A percentile compares a stretch with the other conserved stretches of the same genome.
Evolutionary conservation across 2,888 invertebrate species (phyloP).

Genomic region (Syritta pipiens): DNA sequence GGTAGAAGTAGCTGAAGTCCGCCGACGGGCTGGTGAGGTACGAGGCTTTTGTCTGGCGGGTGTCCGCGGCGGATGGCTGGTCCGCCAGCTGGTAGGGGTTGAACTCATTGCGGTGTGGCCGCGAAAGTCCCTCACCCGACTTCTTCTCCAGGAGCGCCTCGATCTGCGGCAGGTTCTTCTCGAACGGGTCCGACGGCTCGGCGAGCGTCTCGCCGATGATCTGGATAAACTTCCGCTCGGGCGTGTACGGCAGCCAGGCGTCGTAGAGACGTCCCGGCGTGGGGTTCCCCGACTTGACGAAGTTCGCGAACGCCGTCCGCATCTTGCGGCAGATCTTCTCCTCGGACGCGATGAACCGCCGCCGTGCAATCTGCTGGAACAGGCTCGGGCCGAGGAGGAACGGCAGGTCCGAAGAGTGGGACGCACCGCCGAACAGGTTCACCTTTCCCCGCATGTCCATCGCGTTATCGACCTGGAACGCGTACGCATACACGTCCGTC

Average conservation of each 20-base stretch:
- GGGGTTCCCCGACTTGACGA: conserved; percentile 82
- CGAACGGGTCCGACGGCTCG: conserved; percentile 56
- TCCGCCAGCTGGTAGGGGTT: conserved; percentile 68
- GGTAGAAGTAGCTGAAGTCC: conserved; percentile 74
- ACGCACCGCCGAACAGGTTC: conserved; percentile 81
- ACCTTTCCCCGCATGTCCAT: conserved; percentile 79
- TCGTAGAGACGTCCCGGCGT: conserved; percentile 80
- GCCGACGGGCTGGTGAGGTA: conserved; percentile 71
- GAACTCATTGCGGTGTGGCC: conserved; percentile 74
- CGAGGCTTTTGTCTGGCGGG: conserved; percentile 46
- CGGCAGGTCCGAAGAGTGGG: conserved; percentile 84
- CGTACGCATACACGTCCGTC: conserved; percentile 74
- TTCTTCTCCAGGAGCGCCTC: conserved; percentile 72
- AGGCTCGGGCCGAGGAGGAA: conserved; percentile 84
- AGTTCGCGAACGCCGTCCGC: conserved; percentile 80
- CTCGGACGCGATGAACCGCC: conserved; percentile 83
- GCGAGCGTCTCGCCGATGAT: conserved; percentile 74
- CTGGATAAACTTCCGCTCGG: conserved; percentile 75
- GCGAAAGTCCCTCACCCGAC: conserved; percentile 66
- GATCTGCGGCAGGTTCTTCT: conserved; percentile 74
- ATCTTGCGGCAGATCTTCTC: conserved; percentile 81
- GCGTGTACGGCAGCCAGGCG: conserved; percentile 83
- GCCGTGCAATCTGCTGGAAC: conserved; percentile 84
- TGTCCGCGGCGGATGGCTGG: conserved; percentile 1
- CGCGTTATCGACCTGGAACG: conserved; percentile 77